Evolutionary conservation across 2,113 vertebrate species (phyloP).

Genomic region (Cariama cristata): DNA sequence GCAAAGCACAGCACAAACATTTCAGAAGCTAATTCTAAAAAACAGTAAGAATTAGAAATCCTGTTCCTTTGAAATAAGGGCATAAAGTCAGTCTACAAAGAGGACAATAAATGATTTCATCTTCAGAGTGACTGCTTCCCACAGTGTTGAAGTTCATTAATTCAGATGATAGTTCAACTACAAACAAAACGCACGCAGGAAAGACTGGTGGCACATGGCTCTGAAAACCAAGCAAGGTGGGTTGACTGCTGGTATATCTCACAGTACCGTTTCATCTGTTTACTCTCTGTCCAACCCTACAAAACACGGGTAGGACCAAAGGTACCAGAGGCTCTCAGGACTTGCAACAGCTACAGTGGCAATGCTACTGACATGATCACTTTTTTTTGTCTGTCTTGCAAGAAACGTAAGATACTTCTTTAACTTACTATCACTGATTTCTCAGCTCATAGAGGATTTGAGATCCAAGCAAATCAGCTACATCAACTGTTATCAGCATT

Average conservation of each 20-base stretch:
- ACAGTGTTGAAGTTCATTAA: neutral
- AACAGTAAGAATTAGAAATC: neutral
- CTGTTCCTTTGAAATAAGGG: neutral
- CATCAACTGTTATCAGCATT: neutral
- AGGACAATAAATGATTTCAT: neutral
- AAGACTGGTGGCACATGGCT: neutral
- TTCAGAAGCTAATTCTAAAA: neutral
- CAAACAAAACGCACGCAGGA: neutral
- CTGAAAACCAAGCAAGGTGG: neutral
- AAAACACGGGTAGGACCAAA: neutral
- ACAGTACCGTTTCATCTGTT: neutral
- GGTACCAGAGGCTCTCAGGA: neutral
- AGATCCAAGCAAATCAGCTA: neutral
- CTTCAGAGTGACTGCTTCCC: neutral
- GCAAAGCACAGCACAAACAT: neutral
- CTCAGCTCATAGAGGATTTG: neutral
- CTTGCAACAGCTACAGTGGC: neutral
- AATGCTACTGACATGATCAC: neutral
- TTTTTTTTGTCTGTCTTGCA: neutral
- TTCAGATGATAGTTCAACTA: neutral
- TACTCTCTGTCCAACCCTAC: neutral
- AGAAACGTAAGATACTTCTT: neutral
- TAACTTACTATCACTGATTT: neutral
- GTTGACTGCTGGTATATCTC: neutral
- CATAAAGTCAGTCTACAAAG: neutral